Evolutionary conservation across 2,113 vertebrate species (phyloP).

Genomic region (Zosterops hypoxanthus): DNA sequence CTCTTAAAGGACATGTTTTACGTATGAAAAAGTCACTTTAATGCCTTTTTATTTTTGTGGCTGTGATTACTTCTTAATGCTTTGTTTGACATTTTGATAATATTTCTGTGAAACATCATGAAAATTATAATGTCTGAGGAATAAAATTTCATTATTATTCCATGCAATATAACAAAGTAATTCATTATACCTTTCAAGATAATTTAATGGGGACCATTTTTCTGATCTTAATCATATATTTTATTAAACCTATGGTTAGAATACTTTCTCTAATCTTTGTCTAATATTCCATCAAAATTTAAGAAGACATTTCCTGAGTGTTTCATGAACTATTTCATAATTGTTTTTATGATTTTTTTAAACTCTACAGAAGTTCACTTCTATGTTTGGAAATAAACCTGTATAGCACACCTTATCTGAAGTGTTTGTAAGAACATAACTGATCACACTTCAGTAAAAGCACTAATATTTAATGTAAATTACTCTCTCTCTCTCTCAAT

Average conservation of each 20-base stretch:
- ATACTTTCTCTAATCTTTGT: background rate
- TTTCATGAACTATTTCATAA: background rate
- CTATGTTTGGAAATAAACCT: background rate
- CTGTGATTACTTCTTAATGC: conserved; percentile 9
- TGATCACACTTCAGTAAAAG: background rate
- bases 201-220: background rate
- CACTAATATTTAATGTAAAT: background rate
- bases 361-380: background rate
- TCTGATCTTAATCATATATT: conserved; percentile 8
- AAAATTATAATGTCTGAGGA: background rate
- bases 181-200: background rate
- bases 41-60: background rate
- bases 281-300: background rate
- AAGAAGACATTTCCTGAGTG: background rate
- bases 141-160: conserved; percentile 25
- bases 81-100: conserved; percentile 48
- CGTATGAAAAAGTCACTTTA: background rate
- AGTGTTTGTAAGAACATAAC: background rate
- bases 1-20: background rate
- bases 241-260: background rate
- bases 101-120: background rate
- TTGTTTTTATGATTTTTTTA: background rate
- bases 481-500: background rate
- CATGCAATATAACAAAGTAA: background rate
- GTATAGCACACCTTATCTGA: background rate